Evolutionary conservation across 1,140 invertebrate species (phyloP), one percentile per base, ranked within the genome.

Genomic region (Rhopalosiphum padi): DNA sequence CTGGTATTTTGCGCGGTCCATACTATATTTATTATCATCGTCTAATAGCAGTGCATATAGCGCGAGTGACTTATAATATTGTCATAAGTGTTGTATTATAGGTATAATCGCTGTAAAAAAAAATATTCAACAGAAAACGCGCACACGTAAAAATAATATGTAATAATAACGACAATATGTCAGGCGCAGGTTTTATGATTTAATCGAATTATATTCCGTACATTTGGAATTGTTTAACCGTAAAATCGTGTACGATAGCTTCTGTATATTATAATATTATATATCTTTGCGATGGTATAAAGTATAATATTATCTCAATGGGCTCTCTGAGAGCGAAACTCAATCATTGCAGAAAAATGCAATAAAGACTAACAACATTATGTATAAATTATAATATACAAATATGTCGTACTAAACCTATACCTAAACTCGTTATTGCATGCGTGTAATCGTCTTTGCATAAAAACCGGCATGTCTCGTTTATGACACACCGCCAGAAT

Each of bases 191-290:
- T 77, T 25, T 9, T 4, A 15, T n/a, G 30, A 77, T 77, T 18
- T n/a, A 77, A 77, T 77, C 60, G 30, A 77, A 77, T 77, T 77
- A 77, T n/a, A n/a, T n/a, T 77, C 60, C 60, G 11, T 77, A 77
- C 60, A n/a, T 77, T 77, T n/a, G n/a, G 60, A 77, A 77, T 77
- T n/a, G 30, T 77, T 77, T 77, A n/a, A 77, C 30, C 60, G 60
- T 68, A 68, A 68, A n/a, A 68, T 68, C 60, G 60, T 68, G 60
- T 5, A 77, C 30, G 60, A 35, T 77, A 77, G 60, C 60, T 77
- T 35, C 60, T 77, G 60, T 77, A 68, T 30, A 60, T n/a, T 77
- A n/a, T 77, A 77, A 77, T 77, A 77, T n/a, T n/a, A 77, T n/a
- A 77, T 77, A 77, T n/a, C 60, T 21, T 77, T n/a, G 11, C 60